Conservation (phyloP, 2,113 vertebrate species). For the Lophochroa leadbeateri region DNA sequence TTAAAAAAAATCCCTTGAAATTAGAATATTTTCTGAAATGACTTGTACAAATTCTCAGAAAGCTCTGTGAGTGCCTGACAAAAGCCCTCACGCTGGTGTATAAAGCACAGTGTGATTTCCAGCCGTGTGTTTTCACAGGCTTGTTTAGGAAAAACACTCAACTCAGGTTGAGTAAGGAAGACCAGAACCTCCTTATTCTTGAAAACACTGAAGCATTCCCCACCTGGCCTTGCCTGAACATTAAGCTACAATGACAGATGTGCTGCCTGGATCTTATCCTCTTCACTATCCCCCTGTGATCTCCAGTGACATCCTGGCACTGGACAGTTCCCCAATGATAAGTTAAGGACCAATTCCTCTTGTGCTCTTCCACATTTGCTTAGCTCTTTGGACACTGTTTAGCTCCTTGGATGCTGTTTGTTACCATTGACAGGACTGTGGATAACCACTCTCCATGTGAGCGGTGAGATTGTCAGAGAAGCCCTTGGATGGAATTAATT, state of each 20-base stretch:
- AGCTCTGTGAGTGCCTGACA: constrained; percentile 40
- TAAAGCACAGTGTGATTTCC: constrained; percentile 15
- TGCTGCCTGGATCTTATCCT: neutral
- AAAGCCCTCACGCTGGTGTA: neutral
- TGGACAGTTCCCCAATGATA: neutral
- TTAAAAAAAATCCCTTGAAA: constrained; percentile 14
- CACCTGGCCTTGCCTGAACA: neutral
- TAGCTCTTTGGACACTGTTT: neutral
- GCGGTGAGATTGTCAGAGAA: neutral
- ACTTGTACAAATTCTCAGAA: constrained; percentile 13
- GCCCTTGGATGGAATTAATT: constrained; percentile 44
- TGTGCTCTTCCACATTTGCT: constrained; percentile 15
- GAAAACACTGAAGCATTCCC: neutral
- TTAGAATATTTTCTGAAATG: constrained; percentile 23
- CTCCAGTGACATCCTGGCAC: neutral
- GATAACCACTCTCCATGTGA: neutral
- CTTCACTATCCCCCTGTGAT: neutral
- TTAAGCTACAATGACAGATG: constrained; percentile 7
- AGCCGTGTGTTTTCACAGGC: constrained; percentile 15
- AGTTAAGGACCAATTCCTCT: constrained; percentile 27
- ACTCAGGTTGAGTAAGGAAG: neutral
- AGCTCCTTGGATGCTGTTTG: neutral
- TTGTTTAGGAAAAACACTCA: neutral
- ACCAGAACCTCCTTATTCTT: neutral
- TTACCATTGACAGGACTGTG: neutral